phyloP scores from a whole-genome alignment of 2,888 invertebrate species.

The Andrena dorsata region DNA sequence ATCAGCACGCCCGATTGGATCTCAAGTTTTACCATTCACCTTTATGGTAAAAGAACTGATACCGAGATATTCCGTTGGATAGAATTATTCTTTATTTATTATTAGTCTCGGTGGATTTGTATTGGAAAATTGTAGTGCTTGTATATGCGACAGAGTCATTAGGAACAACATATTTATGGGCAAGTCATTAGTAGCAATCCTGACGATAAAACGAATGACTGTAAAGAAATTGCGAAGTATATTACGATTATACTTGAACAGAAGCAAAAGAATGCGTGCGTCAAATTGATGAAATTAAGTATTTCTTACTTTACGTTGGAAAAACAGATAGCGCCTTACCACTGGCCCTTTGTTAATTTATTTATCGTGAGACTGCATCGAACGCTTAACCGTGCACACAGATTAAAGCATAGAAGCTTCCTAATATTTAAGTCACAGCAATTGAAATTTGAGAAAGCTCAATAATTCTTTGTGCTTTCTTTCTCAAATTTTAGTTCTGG shows the following conservation, averaged over 20 bases:
- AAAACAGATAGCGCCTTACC: constrained; percentile 6
- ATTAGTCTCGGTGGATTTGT: constrained; percentile 10
- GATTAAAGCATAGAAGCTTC: not conserved
- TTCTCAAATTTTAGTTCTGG: not conserved
- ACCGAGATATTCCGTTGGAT: constrained; percentile 1
- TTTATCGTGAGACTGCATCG: not conserved
- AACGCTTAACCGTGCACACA: not conserved
- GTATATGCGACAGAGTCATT: constrained; percentile 24
- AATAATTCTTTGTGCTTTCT: not conserved
- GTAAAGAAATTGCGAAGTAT: not conserved
- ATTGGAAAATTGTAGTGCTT: constrained; percentile 34
- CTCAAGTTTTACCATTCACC: constrained; percentile 92
- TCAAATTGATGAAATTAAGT: not conserved
- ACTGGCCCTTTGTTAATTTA: not conserved
- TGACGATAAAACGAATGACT: constrained; percentile 6
- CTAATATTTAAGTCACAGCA: not conserved
- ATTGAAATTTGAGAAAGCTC: not conserved
- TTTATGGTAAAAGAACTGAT: constrained; percentile 88
- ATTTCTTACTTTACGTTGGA: not conserved
- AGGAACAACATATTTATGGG: constrained; percentile 10
- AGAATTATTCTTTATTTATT: constrained; percentile 25
- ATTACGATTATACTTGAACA: constrained; percentile 4
- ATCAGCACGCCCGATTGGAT: constrained; percentile 88
- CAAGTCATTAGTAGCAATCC: constrained; percentile 18
- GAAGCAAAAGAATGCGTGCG: not conserved